phyloP scores from a whole-genome alignment of 2,797 vertebrate species.

The Halcyon badia region DNA sequence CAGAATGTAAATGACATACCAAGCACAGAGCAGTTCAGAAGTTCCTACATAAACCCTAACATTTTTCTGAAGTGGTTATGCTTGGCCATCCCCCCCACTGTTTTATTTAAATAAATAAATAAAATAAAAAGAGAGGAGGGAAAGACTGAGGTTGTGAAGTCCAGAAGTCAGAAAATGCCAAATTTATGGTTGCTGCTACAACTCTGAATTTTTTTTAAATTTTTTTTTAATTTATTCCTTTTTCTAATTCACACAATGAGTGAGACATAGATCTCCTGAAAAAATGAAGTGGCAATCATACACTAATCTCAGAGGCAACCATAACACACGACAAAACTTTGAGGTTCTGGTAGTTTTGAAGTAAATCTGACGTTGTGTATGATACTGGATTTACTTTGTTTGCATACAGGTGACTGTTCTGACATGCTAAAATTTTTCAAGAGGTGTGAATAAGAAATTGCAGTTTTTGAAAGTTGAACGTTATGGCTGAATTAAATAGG shows the following conservation, averaged over 20 bases:
- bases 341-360: background rate
- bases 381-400: background rate
- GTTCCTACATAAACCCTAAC: background rate
- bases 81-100: background rate
- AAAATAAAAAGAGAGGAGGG: fast-evolving
- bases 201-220: background rate
- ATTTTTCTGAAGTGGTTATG: background rate
- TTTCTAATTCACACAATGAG: background rate
- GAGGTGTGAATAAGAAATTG: background rate
- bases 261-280: background rate
- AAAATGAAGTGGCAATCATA: background rate
- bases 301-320: background rate
- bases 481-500: background rate
- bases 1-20: background rate
- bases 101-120: background rate
- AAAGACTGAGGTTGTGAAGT: background rate
- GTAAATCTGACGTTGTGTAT: background rate
- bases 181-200: background rate
- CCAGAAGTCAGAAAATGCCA: background rate
- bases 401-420: background rate
- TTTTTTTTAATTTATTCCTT: background rate
- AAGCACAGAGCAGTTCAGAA: background rate
- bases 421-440: background rate
- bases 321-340: background rate
- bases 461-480: background rate